Evolutionary conservation across 2,888 invertebrate genomes (phyloP).

Genomic region (Epinotia demarniana): DNA sequence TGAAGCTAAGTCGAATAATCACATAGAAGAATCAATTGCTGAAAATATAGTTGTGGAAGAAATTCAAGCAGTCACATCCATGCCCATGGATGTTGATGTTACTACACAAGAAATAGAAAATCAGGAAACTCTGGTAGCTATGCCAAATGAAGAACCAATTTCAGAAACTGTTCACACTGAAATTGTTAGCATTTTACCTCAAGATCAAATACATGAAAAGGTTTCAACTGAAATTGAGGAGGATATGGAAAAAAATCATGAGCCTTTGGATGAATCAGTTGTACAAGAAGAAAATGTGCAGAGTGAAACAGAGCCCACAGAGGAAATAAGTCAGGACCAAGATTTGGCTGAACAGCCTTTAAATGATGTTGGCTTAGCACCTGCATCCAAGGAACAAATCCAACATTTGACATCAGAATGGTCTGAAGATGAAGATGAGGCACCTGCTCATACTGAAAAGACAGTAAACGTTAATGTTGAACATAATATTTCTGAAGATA

Average conservation of each 20-base stretch:
- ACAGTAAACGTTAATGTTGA: constrained; percentile 45
- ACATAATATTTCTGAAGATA: constrained; percentile 16
- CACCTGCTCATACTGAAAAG: constrained; percentile 10
- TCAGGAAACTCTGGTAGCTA: constrained; percentile 18
- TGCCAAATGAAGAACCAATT: constrained; percentile 42
- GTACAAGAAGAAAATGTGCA: constrained; percentile 25
- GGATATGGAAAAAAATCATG: constrained; percentile 8
- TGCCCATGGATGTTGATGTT: constrained; percentile 44
- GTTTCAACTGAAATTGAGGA: constrained; percentile 19
- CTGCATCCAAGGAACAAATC: constrained; percentile 36
- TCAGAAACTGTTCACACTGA: constrained; percentile 40
- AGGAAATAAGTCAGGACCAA: constrained; percentile 48
- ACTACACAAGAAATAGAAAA: constrained; percentile 42
- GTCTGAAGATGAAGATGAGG: constrained; percentile 41
- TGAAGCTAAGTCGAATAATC: constrained; percentile 40
- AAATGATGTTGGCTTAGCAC: constrained; percentile 19
- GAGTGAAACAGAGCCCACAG: constrained; percentile 9
- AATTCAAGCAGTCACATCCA: constrained; percentile 43
- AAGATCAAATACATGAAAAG: constrained; percentile 29
- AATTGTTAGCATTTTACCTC: constrained; percentile 5
- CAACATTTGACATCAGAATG: constrained; percentile 41
- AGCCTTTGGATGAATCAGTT: constrained; percentile 33
- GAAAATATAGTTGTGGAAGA: constrained; percentile 48
- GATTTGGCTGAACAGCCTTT: constrained; percentile 45
- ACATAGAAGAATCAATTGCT: constrained; percentile 35